A percentile compares a stretch with the other conserved stretches of the same genome.
phyloP scores from a whole-genome alignment of 2,888 invertebrate genomes.

The Papilio protenor region DNA sequence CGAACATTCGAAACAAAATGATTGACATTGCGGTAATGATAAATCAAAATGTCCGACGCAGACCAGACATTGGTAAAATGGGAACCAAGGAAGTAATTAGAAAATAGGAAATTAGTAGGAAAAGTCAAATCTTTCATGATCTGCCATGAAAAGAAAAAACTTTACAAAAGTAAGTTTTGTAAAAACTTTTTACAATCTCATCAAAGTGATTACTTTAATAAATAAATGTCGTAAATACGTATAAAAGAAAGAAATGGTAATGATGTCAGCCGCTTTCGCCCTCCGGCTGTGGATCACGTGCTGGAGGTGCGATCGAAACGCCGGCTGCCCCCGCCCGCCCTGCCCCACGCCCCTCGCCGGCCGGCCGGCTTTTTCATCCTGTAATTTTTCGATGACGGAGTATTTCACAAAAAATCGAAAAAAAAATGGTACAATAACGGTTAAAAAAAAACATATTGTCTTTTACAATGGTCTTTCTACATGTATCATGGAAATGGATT shows the following conservation, averaged over 20 bases:
- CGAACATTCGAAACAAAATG: conserved; percentile 67
- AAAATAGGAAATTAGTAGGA: background rate
- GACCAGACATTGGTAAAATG: conserved; percentile 38
- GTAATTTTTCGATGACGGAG: conserved; percentile 29
- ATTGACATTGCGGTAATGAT: conserved; percentile 72
- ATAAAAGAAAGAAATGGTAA: conserved; percentile 15
- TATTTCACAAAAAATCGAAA: background rate
- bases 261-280: conserved; percentile 28
- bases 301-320: conserved; percentile 37
- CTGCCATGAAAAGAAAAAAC: background rate
- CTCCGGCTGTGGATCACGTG: conserved; percentile 35
- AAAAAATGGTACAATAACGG: background rate
- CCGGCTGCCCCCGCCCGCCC: conserved; percentile 31
- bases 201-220: conserved; percentile 39
- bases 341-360: conserved; percentile 52
- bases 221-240: conserved; percentile 1
- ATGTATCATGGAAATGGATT: background rate
- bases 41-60: conserved; percentile 66
- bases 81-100: background rate
- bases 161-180: background rate
- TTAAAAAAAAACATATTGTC: background rate
- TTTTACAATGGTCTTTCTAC: background rate
- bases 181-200: background rate
- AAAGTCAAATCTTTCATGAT: background rate
- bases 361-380: conserved; percentile 46